Evolutionary conservation across 2,797 vertebrate species (phyloP).

Genomic region (Sparus aurata): DNA sequence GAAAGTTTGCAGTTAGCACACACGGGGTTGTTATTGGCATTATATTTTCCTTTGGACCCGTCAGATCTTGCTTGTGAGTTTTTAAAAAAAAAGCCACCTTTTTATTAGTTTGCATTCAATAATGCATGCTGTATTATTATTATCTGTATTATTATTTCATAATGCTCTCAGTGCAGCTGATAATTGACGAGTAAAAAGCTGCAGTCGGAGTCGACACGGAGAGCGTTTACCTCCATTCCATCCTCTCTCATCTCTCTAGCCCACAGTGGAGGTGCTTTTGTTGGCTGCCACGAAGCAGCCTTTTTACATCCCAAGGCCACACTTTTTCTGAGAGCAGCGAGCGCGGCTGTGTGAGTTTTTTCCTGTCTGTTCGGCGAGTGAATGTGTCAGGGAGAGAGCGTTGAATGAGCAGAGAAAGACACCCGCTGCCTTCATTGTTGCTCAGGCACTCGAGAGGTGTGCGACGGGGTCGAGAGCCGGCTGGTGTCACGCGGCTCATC

Average conservation of each 20-base stretch:
- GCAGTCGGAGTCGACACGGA: constrained; percentile 36
- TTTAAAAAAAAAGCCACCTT: constrained; percentile 7
- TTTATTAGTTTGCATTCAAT: constrained; percentile 43
- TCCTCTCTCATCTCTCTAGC: constrained; percentile 53
- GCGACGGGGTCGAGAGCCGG: constrained; percentile 52
- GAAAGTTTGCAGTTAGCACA: not conserved
- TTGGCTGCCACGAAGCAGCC: constrained; percentile 60
- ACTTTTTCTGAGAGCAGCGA: constrained; percentile 49
- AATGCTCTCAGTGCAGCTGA: constrained; percentile 39
- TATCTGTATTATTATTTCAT: constrained; percentile 24
- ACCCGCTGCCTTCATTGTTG: constrained; percentile 47
- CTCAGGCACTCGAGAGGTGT: constrained; percentile 62
- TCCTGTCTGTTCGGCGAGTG: constrained; percentile 43
- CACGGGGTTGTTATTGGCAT: not conserved
- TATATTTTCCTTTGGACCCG: not conserved
- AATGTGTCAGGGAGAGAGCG: constrained; percentile 44
- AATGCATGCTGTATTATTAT: constrained; percentile 9
- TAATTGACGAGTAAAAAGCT: constrained; percentile 58
- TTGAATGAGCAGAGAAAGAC: constrained; percentile 75
- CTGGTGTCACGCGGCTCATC: constrained; percentile 64
- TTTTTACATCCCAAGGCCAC: constrained; percentile 78
- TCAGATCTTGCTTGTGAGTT: constrained; percentile 6
- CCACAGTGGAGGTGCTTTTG: constrained; percentile 64
- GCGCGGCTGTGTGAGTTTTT: constrained; percentile 26
- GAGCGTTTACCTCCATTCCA: constrained; percentile 58